Percentiles rank a stretch among this genome's conserved stretches.
Conservation (phyloP, 1,140 invertebrate genomes). For the Harpegnathos saltator region DNA sequence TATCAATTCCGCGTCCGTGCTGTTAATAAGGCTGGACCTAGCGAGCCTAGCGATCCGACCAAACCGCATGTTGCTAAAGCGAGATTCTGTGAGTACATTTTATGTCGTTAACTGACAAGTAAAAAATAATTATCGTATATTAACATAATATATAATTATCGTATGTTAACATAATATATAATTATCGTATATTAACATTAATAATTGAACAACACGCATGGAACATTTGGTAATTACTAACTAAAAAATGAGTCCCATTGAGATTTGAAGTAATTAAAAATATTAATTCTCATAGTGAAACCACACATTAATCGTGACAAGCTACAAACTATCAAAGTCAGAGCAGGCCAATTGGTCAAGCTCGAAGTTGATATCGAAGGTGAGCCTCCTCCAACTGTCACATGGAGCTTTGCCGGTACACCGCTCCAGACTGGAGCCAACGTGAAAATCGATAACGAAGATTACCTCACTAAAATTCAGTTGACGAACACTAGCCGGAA, state of each 20-base stretch:
- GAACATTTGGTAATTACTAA: neutral
- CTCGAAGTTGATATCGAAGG: slow-evolving; percentile 97
- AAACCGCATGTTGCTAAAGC: slow-evolving; percentile 95
- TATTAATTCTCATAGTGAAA: slow-evolving; percentile 89
- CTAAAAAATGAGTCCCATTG: neutral
- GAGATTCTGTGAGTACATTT: slow-evolving; percentile 91
- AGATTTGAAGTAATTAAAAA: slow-evolving; percentile 3
- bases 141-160: too few relatives aligned
- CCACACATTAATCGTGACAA: slow-evolving; percentile 97
- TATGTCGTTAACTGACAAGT: neutral
- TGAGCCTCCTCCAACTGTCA: slow-evolving; percentile 96
- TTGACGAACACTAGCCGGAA: slow-evolving; percentile 93
- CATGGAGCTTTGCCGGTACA: slow-evolving; percentile 93
- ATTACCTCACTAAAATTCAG: slow-evolving; percentile 95
- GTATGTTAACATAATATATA: too few relatives aligned
- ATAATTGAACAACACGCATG: too few relatives aligned
- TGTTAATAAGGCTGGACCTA: slow-evolving; percentile 97
- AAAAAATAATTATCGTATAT: neutral
- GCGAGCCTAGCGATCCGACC: slow-evolving; percentile 95
- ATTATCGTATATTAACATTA: too few relatives aligned
- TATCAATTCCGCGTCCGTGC: slow-evolving; percentile 97
- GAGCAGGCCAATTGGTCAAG: slow-evolving; percentile 96
- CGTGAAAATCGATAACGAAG: slow-evolving; percentile 95
- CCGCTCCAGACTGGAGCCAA: slow-evolving; percentile 88
- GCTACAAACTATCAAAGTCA: slow-evolving; percentile 94